Percentiles rank a stretch among this genome's conserved stretches.
These are phyloP conservation scores for Epinephelus awoara DNA, from an alignment of 2,797 vertebrate species.

Conservation along the genomic window DNA sequence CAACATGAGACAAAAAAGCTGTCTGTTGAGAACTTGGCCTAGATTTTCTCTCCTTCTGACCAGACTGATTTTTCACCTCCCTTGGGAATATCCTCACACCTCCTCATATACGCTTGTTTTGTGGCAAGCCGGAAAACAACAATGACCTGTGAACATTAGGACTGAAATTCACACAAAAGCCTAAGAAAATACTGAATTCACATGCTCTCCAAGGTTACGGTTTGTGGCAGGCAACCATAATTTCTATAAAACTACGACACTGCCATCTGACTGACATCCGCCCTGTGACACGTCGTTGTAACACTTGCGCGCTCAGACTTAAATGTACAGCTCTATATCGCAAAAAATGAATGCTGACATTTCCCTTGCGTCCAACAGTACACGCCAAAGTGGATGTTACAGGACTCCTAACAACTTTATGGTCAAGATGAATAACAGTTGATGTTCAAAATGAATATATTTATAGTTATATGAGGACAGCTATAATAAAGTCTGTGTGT, in stretches of 20 bases:
- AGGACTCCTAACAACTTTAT: slow-evolving; percentile 47
- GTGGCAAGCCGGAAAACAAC: slow-evolving; percentile 34
- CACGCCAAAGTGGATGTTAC: slow-evolving; percentile 62
- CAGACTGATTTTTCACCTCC: slow-evolving; percentile 38
- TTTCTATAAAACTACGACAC: slow-evolving; percentile 15
- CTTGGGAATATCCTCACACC: slow-evolving; percentile 34
- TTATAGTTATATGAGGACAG: slow-evolving; percentile 76
- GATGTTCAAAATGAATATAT: slow-evolving; percentile 70
- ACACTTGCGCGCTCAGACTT: slow-evolving; percentile 7
- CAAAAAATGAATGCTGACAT: slow-evolving; percentile 42
- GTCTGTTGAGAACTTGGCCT: slow-evolving; percentile 50
- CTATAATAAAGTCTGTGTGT: slow-evolving; percentile 77
- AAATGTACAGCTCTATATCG: slow-evolving; percentile 10
- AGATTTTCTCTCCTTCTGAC: slow-evolving; percentile 48
- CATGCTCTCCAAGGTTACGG: not conserved
- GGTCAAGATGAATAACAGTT: slow-evolving; percentile 67
- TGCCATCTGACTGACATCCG: not conserved
- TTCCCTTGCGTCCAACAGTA: slow-evolving; percentile 8
- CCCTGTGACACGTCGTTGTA: slow-evolving; percentile 12
- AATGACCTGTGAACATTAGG: slow-evolving; percentile 3
- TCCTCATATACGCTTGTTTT: slow-evolving; percentile 6
- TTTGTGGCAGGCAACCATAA: slow-evolving; percentile 21
- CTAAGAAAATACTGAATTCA: slow-evolving; percentile 13
- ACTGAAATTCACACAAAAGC: slow-evolving; percentile 27
- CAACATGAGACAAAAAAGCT: slow-evolving; percentile 56